Conservation (phyloP, 37 sponge, comb jelly and placozoan genomes). For the Spongilla lacustris region DNA sequence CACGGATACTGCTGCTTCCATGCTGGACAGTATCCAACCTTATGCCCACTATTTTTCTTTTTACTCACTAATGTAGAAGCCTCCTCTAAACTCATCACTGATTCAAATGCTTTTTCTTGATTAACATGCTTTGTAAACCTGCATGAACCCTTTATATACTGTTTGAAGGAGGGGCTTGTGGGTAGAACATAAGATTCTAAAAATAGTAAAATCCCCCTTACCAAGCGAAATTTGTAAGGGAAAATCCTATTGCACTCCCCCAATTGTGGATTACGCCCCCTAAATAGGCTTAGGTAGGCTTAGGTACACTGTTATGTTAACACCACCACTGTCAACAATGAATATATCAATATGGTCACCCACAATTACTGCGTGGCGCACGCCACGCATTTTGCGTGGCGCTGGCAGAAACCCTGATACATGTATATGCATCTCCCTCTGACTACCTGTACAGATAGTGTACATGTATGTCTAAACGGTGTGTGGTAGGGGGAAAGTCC, state of each 20-base stretch:
- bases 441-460: too few species aligned
- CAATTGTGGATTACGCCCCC: neutral
- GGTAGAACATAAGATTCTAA: neutral
- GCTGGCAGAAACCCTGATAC: neutral
- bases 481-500: too few species aligned
- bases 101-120: neutral
- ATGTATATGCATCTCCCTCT: too few species aligned
- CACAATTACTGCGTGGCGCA: neutral
- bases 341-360: neutral
- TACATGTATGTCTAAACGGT: too few species aligned
- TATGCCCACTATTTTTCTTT: neutral
- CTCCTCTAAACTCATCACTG: neutral
- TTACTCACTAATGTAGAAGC: neutral
- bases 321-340: neutral
- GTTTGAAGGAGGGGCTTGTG: neutral
- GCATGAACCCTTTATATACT: neutral
- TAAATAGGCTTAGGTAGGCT: neutral
- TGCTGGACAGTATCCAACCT: neutral
- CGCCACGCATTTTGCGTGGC: too few species aligned
- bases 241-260: too few species aligned
- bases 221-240: neutral
- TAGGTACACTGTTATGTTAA: neutral
- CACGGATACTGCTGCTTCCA: neutral
- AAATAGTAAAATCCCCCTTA: neutral
- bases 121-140: neutral